phyloP scores from a whole-genome alignment of 1,140 invertebrate genomes.

The Yoshiicerus persimilis region DNA sequence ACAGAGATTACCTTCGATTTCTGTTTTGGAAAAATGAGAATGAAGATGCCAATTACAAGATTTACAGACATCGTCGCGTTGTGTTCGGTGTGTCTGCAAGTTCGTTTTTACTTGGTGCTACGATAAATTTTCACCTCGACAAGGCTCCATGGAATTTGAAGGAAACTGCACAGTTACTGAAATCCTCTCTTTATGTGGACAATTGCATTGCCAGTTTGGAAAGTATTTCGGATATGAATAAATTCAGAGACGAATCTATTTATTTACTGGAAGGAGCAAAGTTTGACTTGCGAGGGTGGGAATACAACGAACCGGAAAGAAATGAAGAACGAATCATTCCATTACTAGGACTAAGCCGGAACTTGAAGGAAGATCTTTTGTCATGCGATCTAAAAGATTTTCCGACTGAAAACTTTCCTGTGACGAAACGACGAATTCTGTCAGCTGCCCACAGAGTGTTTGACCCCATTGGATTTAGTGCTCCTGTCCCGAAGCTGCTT shows the following conservation, averaged over 20 bases:
- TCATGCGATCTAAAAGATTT: background rate
- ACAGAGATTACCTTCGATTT: slow-evolving; percentile 22
- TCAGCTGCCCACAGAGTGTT: slow-evolving; percentile 18
- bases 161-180: background rate
- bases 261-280: slow-evolving; percentile 42
- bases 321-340: too few species aligned
- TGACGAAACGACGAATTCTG: slow-evolving; percentile 42
- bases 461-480: slow-evolving; percentile 41
- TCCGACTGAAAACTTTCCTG: background rate
- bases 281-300: slow-evolving; percentile 51
- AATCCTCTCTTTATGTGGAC: slow-evolving; percentile 47
- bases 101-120: slow-evolving; percentile 11
- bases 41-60: background rate
- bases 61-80: slow-evolving; percentile 18
- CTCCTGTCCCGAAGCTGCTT: slow-evolving; percentile 26
- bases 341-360: background rate
- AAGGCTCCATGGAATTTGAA: background rate
- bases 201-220: slow-evolving; percentile 49
- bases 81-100: slow-evolving; percentile 26
- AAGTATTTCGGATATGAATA: slow-evolving; percentile 30
- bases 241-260: slow-evolving; percentile 41
- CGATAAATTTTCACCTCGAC: slow-evolving; percentile 7
- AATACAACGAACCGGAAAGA: background rate
- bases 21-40: slow-evolving; percentile 12
- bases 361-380: background rate